A percentile compares a stretch with the other conserved stretches of the same genome.
These are phyloP conservation scores for Limnephilus auricula DNA, from an alignment of 2,888 invertebrate species.

Conservation along the genomic window DNA sequence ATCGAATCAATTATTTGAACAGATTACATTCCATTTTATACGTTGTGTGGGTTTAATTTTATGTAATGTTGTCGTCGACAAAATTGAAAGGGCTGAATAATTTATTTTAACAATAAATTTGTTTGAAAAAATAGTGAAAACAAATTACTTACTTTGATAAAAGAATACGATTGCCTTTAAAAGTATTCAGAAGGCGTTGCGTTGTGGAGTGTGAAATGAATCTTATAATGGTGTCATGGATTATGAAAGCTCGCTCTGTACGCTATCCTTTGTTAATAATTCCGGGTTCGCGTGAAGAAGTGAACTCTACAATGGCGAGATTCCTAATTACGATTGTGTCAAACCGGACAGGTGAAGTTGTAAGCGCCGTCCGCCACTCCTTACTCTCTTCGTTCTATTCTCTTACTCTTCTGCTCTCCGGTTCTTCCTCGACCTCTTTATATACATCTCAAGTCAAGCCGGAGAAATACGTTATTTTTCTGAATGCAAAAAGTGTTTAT, in stretches of 20 bases:
- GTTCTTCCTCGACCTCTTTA: not conserved
- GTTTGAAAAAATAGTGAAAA: not conserved
- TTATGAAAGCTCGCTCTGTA: not conserved
- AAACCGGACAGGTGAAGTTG: slow-evolving; percentile 56
- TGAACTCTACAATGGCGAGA: slow-evolving; percentile 17
- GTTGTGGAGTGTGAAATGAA: not conserved
- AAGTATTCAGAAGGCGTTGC: not conserved
- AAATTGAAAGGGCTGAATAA: no score
- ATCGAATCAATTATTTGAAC: not conserved
- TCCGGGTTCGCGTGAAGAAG: slow-evolving; percentile 38
- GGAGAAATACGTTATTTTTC: not conserved
- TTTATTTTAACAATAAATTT: not conserved
- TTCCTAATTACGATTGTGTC: slow-evolving; percentile 64
- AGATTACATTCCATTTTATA: not conserved
- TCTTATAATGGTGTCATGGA: slow-evolving; percentile 24
- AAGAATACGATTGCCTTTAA: not conserved
- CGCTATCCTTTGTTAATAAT: slow-evolving; percentile 39
- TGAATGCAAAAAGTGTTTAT: not conserved
- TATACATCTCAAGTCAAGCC: not conserved
- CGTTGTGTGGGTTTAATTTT: not conserved
- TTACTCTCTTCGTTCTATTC: not conserved
- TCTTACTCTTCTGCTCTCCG: not conserved
- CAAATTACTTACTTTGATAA: not conserved
- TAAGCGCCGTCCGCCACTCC: slow-evolving; percentile 10
- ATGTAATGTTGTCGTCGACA: not conserved